A percentile compares a stretch with the other conserved stretches of the same genome.
Evolutionary conservation across 2,113 vertebrate genomes (phyloP).

Genomic region (Coregonus clupeaformis): DNA sequence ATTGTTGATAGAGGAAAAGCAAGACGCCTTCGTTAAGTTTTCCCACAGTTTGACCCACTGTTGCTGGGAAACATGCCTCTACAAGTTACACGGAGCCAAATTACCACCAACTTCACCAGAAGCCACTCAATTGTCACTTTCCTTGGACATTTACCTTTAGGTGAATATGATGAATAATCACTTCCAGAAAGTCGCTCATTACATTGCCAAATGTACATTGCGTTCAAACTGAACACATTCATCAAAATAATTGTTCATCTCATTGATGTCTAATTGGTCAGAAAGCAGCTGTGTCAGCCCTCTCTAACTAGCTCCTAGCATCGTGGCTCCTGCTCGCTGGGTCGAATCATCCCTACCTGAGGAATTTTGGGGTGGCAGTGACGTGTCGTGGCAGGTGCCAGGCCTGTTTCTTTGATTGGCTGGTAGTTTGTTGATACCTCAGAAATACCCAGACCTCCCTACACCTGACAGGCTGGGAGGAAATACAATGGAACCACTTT

Average conservation of each 20-base stretch:
- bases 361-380: too few relatives aligned
- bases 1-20: not conserved
- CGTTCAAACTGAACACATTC: not conserved
- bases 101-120: not conserved
- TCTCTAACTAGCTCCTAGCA: not conserved
- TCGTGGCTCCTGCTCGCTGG: not conserved
- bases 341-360: not conserved
- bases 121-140: not conserved
- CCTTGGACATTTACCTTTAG: not conserved
- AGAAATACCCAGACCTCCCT: too few relatives aligned
- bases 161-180: too few relatives aligned
- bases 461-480: slow-evolving; percentile 19
- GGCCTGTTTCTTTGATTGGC: too few relatives aligned
- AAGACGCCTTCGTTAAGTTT: not conserved
- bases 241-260: not conserved
- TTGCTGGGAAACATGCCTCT: not conserved
- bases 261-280: not conserved
- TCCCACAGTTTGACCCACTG: not conserved
- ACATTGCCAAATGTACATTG: too few relatives aligned
- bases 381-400: too few relatives aligned
- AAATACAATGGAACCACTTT: too few relatives aligned
- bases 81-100: not conserved
- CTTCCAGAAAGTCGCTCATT: too few relatives aligned
- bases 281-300: not conserved
- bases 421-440: too few relatives aligned